Percentiles rank a stretch among this genome's conserved stretches.
Evolutionary conservation across 2,797 vertebrate genomes (phyloP).

Genomic region (Semotilus atromaculatus): DNA sequence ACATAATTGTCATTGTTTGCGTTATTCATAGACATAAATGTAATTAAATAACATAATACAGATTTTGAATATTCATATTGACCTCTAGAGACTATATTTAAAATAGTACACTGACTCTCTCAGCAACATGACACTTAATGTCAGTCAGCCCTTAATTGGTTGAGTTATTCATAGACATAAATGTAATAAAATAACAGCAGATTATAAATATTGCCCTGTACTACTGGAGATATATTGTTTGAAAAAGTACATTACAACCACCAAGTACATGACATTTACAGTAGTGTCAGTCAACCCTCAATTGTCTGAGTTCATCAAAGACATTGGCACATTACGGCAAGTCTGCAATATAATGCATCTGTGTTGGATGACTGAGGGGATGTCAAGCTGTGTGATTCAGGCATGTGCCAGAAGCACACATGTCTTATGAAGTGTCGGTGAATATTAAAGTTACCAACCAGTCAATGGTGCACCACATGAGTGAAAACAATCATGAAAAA

Average conservation of each 20-base stretch:
- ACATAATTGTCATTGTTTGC: too few species aligned
- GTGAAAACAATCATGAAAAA: slow-evolving; percentile 37
- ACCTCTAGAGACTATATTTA: too few species aligned
- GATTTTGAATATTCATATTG: too few species aligned
- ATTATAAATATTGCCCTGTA: neutral
- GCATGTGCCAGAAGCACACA: slow-evolving; percentile 50
- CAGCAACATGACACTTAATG: neutral
- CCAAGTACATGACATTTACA: neutral
- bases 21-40: too few species aligned
- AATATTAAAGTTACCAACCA: slow-evolving; percentile 57
- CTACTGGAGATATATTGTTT: neutral
- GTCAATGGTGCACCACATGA: slow-evolving; percentile 49
- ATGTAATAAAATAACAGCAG: neutral
- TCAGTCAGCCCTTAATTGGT: neutral
- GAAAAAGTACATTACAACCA: too few species aligned
- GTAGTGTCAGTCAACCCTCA: neutral
- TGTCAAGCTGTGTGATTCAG: slow-evolving; percentile 42
- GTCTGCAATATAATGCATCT: slow-evolving; percentile 30
- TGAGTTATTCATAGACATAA: too few species aligned
- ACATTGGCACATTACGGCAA: slow-evolving; percentile 9
- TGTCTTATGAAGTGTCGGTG: slow-evolving; percentile 46
- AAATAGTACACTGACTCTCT: too few species aligned
- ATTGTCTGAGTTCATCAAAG: neutral
- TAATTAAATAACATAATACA: too few species aligned
- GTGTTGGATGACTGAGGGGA: slow-evolving; percentile 24